These are phyloP conservation scores for Sporophila hypoxantha DNA, from an alignment of 2,113 vertebrate species.

Conservation along the genomic window DNA sequence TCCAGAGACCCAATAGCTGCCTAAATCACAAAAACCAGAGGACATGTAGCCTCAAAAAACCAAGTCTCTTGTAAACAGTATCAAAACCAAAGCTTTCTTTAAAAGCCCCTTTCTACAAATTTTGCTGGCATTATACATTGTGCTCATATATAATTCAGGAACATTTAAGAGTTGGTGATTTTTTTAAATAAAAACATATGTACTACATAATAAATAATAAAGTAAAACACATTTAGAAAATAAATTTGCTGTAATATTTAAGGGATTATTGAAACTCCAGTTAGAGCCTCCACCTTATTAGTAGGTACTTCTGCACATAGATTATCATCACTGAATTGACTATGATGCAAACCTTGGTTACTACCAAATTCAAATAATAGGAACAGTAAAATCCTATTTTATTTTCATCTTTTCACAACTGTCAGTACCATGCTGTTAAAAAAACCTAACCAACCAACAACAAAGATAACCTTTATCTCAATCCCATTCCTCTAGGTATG, in stretches of 20 bases:
- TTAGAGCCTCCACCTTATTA: not conserved
- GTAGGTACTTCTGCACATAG: not conserved
- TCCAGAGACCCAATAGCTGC: conserved; percentile 74
- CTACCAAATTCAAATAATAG: not conserved
- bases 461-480: not conserved
- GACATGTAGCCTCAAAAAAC: not conserved
- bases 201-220: not conserved
- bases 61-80: not conserved
- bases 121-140: not conserved
- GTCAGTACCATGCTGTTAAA: not conserved
- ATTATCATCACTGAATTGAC: not conserved
- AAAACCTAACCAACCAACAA: not conserved
- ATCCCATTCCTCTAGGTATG: not conserved
- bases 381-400: not conserved
- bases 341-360: not conserved
- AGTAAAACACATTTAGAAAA: not conserved
- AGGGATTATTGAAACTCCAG: not conserved
- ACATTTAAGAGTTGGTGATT: not conserved
- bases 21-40: conserved; percentile 55
- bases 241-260: not conserved
- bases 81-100: not conserved
- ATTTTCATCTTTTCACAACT: not conserved
- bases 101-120: not conserved
- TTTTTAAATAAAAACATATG: not conserved
- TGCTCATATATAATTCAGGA: not conserved